These are phyloP conservation scores for Drosophila cyrtoloma DNA, from an alignment of 2,888 invertebrate genomes.

Conservation along the genomic window DNA sequence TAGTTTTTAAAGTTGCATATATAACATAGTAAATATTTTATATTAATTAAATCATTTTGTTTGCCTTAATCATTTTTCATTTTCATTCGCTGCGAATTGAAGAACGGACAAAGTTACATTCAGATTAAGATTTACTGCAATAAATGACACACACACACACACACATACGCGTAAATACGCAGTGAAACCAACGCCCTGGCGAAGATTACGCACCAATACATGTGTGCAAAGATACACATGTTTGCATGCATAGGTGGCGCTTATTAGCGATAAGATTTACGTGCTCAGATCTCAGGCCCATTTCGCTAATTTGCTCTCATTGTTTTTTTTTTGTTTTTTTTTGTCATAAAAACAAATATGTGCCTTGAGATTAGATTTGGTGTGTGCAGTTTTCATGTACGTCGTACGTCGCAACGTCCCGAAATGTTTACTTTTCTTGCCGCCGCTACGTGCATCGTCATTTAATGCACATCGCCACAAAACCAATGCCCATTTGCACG, in stretches of 20 bases:
- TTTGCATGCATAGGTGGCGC: slow-evolving; percentile 30
- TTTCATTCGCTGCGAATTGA: too few relatives aligned
- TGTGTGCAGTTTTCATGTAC: slow-evolving; percentile 21
- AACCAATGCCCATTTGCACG: slow-evolving; percentile 34
- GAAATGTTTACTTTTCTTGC: slow-evolving; percentile 53
- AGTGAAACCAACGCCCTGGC: slow-evolving; percentile 20
- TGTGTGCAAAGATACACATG: background rate
- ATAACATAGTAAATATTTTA: background rate
- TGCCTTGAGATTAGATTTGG: slow-evolving; percentile 65
- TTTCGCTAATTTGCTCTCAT: slow-evolving; percentile 21
- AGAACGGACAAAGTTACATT: background rate
- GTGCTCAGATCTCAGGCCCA: slow-evolving; percentile 46
- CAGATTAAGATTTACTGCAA: background rate
- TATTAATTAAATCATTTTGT: background rate
- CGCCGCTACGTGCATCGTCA: slow-evolving; percentile 56
- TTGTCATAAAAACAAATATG: slow-evolving; percentile 52
- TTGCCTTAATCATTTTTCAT: background rate
- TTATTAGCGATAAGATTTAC: slow-evolving; percentile 70
- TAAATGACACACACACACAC: background rate
- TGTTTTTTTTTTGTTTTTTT: slow-evolving; percentile 24
- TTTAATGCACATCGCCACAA: slow-evolving; percentile 33
- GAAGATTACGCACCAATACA: slow-evolving; percentile 3
- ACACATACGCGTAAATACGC: background rate
- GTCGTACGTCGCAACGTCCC: slow-evolving; percentile 2
- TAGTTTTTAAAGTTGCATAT: background rate